These are phyloP conservation scores for Vultur gryphus DNA, from an alignment of 2,797 vertebrate species.

Conservation along the genomic window DNA sequence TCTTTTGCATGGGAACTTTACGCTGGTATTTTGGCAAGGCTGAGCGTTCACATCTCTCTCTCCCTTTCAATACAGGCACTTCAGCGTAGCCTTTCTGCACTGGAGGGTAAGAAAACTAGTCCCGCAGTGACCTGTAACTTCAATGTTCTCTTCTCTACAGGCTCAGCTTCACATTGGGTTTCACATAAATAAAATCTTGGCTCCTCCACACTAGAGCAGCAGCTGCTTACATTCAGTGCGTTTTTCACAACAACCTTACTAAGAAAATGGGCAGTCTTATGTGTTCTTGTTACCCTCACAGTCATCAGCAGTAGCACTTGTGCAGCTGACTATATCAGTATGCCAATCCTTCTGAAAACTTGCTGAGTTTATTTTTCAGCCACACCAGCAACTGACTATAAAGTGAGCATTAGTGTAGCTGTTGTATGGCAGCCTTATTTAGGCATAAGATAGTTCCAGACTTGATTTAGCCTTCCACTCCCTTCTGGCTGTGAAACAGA, in stretches of 20 bases:
- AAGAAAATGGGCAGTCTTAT: background rate
- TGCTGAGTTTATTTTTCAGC: constrained; percentile 33
- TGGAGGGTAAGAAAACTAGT: background rate
- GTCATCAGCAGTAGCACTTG: background rate
- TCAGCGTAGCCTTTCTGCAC: background rate
- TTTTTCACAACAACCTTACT: background rate
- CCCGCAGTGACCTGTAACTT: background rate
- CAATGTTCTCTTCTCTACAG: background rate
- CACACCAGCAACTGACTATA: background rate
- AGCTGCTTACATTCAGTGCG: constrained; percentile 4
- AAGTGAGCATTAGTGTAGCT: background rate
- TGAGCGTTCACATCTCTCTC: background rate
- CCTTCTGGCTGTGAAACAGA: constrained; percentile 4
- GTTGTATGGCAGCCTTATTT: constrained; percentile 10
- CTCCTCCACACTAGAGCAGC: background rate
- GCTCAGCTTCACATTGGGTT: background rate
- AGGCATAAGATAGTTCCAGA: background rate
- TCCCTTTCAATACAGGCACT: background rate
- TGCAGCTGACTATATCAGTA: background rate
- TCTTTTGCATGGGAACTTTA: background rate
- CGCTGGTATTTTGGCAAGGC: background rate
- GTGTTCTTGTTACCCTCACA: background rate
- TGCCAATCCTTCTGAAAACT: constrained; percentile 33
- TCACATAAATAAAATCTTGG: background rate
- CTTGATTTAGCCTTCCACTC: constrained; percentile 54